A percentile compares a stretch with the other conserved stretches of the same genome.
Evolutionary conservation across 2,113 vertebrate species (phyloP).

Genomic region (Corythaeola cristata): DNA sequence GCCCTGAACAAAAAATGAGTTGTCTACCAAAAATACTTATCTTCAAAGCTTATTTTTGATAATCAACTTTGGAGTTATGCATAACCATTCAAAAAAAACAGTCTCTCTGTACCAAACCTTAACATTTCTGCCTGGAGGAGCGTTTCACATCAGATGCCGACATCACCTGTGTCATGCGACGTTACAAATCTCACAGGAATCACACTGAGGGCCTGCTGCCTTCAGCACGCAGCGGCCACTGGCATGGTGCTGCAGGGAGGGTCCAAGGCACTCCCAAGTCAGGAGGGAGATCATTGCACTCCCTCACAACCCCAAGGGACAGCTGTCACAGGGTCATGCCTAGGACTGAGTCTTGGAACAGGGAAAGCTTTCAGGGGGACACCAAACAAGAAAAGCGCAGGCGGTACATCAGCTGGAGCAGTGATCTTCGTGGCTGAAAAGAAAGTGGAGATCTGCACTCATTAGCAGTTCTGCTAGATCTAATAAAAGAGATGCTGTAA

Average conservation of each 20-base stretch:
- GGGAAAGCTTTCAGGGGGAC: not conserved
- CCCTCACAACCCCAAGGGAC: not conserved
- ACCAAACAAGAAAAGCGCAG: not conserved
- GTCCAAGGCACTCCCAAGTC: not conserved
- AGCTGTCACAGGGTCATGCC: not conserved
- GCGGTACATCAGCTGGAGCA: not conserved
- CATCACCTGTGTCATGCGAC: accelerated
- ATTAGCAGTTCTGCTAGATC: not conserved
- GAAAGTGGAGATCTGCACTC: not conserved
- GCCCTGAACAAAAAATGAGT: not conserved
- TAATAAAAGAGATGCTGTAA: not conserved
- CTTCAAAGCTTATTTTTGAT: not conserved
- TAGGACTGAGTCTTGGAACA: not conserved
- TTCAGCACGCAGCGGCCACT: not conserved
- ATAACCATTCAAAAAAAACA: not conserved
- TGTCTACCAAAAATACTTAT: not conserved
- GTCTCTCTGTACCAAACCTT: not conserved
- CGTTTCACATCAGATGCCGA: not conserved
- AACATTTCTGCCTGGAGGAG: not conserved
- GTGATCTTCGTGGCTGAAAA: not conserved
- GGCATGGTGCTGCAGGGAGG: not conserved
- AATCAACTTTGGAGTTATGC: not conserved
- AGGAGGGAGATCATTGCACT: not conserved
- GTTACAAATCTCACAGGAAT: not conserved
- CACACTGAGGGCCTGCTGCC: not conserved